Conservation (phyloP, 2,113 vertebrate species). For the Phrynosoma blainvillii region DNA sequence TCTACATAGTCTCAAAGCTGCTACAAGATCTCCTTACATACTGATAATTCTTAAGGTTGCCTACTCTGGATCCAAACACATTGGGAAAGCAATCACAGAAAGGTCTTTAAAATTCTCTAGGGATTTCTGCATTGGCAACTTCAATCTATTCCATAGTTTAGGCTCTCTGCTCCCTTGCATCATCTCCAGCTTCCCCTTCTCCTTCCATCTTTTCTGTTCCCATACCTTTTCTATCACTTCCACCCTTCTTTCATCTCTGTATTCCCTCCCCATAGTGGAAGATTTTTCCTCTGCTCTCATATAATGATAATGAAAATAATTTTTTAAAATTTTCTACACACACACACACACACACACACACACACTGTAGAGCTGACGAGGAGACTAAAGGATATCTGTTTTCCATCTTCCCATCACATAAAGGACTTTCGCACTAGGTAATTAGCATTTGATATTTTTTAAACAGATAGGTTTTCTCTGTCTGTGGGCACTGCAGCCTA, state of each 20-base stretch:
- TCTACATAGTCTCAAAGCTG: no score
- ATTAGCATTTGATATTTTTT: slow-evolving; percentile 78
- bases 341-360: neutral
- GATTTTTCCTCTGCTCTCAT: neutral
- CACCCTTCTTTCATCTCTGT: neutral
- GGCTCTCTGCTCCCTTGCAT: neutral
- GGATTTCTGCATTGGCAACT: neutral
- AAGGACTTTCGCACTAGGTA: slow-evolving; percentile 54
- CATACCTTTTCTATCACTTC: neutral
- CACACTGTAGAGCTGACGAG: slow-evolving; percentile 32
- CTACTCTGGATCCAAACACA: neutral
- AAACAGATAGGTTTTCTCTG: slow-evolving; percentile 74
- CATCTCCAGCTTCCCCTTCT: neutral
- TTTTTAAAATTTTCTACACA: neutral
- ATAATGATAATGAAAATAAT: no score
- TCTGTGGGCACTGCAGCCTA: slow-evolving; percentile 70
- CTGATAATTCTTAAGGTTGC: neutral
- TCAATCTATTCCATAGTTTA: neutral
- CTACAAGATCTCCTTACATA: no score
- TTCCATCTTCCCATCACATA: slow-evolving; percentile 65
- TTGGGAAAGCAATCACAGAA: neutral
- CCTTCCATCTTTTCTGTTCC: neutral
- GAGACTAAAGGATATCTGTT: slow-evolving; percentile 40
- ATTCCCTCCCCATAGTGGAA: neutral
- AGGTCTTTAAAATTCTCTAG: neutral